Base-by-base conservation (phyloP, 2,888 invertebrate genomes). In the Meteorus cinctellus region DNA sequence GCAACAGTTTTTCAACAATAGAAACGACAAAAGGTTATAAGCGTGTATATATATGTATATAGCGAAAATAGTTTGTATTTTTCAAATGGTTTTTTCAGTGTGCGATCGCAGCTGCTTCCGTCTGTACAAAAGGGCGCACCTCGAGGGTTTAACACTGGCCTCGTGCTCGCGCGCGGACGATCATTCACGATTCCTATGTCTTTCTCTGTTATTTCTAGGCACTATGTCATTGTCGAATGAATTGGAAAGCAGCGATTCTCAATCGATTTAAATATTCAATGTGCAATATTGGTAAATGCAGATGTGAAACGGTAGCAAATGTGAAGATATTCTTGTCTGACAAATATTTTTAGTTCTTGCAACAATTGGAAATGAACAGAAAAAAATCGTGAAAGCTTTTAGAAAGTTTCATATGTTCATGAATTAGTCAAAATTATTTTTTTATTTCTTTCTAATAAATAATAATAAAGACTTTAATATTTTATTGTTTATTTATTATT, bases 1-100 rank as follows among this genome's bases (percentile, higher is more conserved):
- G 82, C 79, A 82, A 81, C 82, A 79, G 78, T 81, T 79, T 24
- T 78, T 75, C 48, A 63, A 66, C 66, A 73, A 73, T 73, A 27
- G 55, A 48, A 24, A 34, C 36, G 36, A 36, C 48, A 51, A 69
- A 68, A 63, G 51, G 29, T 76, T 76, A 76, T 72, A 76, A 72
- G 72, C 68, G 55, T 6, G 55, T 55, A 55, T 19, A 48, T 16
- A 55, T 55, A 55, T 55, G 12, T 41, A 41, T 41, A 41, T 41
- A 41, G 34, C 51, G 10, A 27, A 51, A 71, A 72, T 72, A 73
- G 76, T 76, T 72, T 69, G 72, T 73, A 76, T 63, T 76, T 67
- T 74, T 69, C 72, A 68, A 76, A 73, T 73, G 68, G 41, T 41
- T 63, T 75, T 76, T 76, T 31, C 62, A 68, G 72, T 63, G 55